Base-by-base conservation (phyloP, 1,140 invertebrate genomes). In the Globodera rostochiensis region DNA sequence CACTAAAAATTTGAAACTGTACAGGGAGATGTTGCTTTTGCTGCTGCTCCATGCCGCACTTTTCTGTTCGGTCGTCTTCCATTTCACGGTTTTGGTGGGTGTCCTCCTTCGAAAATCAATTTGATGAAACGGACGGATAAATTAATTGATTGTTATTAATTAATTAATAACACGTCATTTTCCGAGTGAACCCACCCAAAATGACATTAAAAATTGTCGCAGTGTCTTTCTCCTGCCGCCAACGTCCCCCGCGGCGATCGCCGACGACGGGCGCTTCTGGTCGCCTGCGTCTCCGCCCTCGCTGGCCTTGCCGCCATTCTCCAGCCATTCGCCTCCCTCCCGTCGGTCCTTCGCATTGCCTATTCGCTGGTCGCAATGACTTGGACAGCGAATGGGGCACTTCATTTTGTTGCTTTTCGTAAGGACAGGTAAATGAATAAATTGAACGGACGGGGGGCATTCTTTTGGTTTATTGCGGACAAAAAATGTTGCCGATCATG, bases 261-360 rank as follows among this genome's bases (percentile, higher is more conserved):
- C 36, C 1, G 57, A 19, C 57, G 57, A 19, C 19, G 13, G 57
- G 3, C 57, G 57, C 57, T 64, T 64, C 57, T 64, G 13, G 4
- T 21, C 57, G 57, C 57, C 57, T 64, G 6, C 6, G 6, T 45
- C 69, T 71, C 69, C 46, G 69, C 69, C 46, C n/a, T 47, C 19
- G 1, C 46, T 45, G 21, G 69, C 4, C 6, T 45, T 6, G 25
- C 2, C 46, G 9, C 69, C 9, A 6, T 47, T 47, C 46, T 47
- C 9, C 69, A 45, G 11, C 19, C 11, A 36, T 45, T 47, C 5
- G 25, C 36, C 25, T 71, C 69, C 25, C 6, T 71, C 36, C 69
- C 69, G 13, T 11, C 69, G 11, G 69, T 71, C 46, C 46, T 71
- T 36, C 25, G 21, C 69, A 71, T 71, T 47, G 69, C 69, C 69